Evolutionary conservation across 2,888 invertebrate species (phyloP).

Genomic region (Drosophila emarginata): DNA sequence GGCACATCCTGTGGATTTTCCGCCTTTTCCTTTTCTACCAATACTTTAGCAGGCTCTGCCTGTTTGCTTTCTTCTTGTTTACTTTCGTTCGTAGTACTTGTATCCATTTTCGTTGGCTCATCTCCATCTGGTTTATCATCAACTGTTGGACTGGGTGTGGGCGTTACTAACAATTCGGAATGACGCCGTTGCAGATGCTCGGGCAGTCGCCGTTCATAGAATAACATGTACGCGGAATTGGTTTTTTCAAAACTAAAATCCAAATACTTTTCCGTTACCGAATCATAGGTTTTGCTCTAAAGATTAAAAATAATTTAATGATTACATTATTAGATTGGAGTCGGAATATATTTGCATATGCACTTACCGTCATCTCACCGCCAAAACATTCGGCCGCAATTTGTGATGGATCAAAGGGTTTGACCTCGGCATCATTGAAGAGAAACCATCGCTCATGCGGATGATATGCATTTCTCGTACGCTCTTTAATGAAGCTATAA

Average conservation of each 20-base stretch:
- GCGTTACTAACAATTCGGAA: slow-evolving; percentile 74
- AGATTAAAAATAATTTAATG: neutral
- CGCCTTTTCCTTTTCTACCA: neutral
- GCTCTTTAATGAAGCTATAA: slow-evolving; percentile 96
- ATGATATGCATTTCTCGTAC: slow-evolving; percentile 85
- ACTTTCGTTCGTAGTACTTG: slow-evolving; percentile 18
- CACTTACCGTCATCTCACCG: slow-evolving; percentile 94
- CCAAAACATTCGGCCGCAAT: slow-evolving; percentile 98
- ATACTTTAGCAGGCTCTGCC: neutral
- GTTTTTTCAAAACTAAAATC: slow-evolving; percentile 99
- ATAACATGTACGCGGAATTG: slow-evolving; percentile 98
- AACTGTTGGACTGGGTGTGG: slow-evolving; percentile 65
- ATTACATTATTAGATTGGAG: neutral
- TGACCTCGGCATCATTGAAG: slow-evolving; percentile 96
- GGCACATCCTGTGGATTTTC: neutral
- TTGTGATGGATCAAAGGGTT: slow-evolving; percentile 96
- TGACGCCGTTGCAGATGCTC: slow-evolving; percentile 80
- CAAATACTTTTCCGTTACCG: slow-evolving; percentile 98
- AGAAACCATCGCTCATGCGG: slow-evolving; percentile 95
- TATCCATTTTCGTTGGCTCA: slow-evolving; percentile 28
- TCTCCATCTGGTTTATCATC: slow-evolving; percentile 57
- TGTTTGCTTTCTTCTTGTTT: slow-evolving; percentile 18
- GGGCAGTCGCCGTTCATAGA: slow-evolving; percentile 91
- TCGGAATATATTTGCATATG: neutral
- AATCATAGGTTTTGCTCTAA: slow-evolving; percentile 97